A percentile compares a stretch with the other conserved stretches of the same genome.
phyloP scores from a whole-genome alignment of 2,888 invertebrate species.

The Drosophila mayaguana region DNA sequence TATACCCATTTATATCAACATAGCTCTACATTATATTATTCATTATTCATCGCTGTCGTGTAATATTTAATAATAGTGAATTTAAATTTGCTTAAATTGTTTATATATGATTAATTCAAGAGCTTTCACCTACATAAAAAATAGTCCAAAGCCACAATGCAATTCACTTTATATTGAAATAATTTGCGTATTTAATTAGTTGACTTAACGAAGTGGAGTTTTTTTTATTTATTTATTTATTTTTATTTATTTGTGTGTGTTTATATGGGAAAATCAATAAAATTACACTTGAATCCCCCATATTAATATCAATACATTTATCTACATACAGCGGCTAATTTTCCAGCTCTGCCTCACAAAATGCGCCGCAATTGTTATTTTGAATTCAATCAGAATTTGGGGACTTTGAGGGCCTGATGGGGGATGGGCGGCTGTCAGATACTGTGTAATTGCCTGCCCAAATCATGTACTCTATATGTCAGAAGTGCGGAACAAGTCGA shows the following conservation, averaged over 20 bases:
- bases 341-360: neutral
- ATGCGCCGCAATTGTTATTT: constrained; percentile 11
- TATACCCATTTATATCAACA: too few species aligned
- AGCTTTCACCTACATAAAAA: neutral
- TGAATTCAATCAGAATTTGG: neutral
- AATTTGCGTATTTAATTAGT: constrained; percentile 12
- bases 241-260: neutral
- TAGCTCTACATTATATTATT: neutral
- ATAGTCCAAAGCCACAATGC: neutral
- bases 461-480: constrained; percentile 52
- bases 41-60: neutral
- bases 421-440: neutral
- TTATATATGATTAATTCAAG: neutral
- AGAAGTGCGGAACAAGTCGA: constrained; percentile 43
- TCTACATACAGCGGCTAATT: constrained; percentile 1
- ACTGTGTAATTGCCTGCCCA: constrained; percentile 28
- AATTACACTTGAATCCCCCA: constrained; percentile 2
- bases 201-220: constrained; percentile 2
- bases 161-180: neutral
- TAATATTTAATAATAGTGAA: neutral
- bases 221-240: neutral
- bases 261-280: neutral
- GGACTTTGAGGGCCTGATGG: neutral
- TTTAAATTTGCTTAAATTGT: neutral
- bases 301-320: neutral